Percentiles rank a stretch among this genome's conserved stretches.
Evolutionary conservation across 2,888 invertebrate genomes (phyloP).

Genomic region (Psococerastis gibbosa): DNA sequence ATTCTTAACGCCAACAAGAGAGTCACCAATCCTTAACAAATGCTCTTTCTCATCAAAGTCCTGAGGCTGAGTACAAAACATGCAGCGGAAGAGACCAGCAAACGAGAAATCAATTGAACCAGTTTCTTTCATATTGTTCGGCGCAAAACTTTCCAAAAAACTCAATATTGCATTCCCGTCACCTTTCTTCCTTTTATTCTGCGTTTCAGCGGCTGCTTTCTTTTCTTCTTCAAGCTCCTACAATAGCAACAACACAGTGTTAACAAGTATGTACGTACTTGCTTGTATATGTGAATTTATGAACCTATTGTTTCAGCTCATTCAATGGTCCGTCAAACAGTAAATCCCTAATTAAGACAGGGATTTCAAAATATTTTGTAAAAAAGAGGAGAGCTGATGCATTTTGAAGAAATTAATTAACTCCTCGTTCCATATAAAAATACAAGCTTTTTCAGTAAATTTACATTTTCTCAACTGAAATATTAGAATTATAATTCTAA

Average conservation of each 20-base stretch:
- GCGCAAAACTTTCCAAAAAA: slow-evolving; percentile 49
- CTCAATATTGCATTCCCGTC: slow-evolving; percentile 48
- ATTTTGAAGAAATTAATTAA: no score
- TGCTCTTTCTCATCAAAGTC: slow-evolving; percentile 74
- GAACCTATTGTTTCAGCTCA: no score
- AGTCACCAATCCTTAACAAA: slow-evolving; percentile 64
- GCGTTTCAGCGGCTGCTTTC: slow-evolving; percentile 61
- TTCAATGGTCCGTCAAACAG: no score
- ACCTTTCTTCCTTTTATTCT: slow-evolving; percentile 55
- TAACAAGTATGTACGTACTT: no score
- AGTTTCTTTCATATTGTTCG: slow-evolving; percentile 54
- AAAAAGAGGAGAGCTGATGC: no score
- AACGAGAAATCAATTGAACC: slow-evolving; percentile 79
- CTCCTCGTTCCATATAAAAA: no score
- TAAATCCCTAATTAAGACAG: no score
- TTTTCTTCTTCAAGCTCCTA: slow-evolving; percentile 75
- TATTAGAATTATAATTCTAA: no score
- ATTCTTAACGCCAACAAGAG: slow-evolving; percentile 57
- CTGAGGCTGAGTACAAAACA: slow-evolving; percentile 78
- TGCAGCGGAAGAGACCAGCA: slow-evolving; percentile 75
- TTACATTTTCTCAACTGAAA: no score
- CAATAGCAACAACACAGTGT: slow-evolving; percentile 4
- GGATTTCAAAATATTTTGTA: no score
- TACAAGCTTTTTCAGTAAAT: no score
- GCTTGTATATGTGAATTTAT: no score